Base-by-base conservation (phyloP, 1,140 invertebrate genomes). In the Apis laboriosa region DNA sequence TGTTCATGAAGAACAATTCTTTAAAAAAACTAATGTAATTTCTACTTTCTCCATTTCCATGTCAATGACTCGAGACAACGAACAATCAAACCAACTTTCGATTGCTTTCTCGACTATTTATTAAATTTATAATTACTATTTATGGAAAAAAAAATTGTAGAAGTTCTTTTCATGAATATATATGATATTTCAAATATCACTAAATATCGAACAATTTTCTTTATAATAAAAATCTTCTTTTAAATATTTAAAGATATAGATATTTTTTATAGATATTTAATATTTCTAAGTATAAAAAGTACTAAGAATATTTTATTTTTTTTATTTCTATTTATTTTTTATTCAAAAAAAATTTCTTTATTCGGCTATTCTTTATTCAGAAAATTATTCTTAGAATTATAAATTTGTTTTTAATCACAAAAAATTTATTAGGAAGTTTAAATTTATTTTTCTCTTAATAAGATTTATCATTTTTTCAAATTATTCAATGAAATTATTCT, bases 71-170 rank as follows among this genome's bases (percentile, higher is more conserved):
- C 77, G 67, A 84, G 81, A 77, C 91, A 81, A 87, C 88, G 88
- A 76, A 90, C 90, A 87, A 89, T 89, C 77, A 86, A 90, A 92
- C 92, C 92, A 91, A 93, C 92, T 93, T 93, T 92, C 90, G 86
- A 88, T 77, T 58, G 88, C 91, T 92, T 92, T 93, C 92, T 90
- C 89, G 53, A 19, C 51, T 63, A 76, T 83, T 67, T 85, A 83
- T 84, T 83, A 70, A 34, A 49, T 77, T 56, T 77, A n/a, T 77
- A 80, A 75, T 80, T 61, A 15, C 51, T 34, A 49, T 63, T 79
- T 53, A 12, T 53, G 34, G 34, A 21, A n/a, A 51, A 24, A 68
- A 49, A 61, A 61, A 74, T 58, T 17, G 7, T 8, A n/a, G 17
- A 24, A 66, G 9, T 13, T 53, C 9, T 11, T 49, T 53, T 64